phyloP scores from a whole-genome alignment of 2,797 vertebrate species.

The Microhierax caerulescens region DNA sequence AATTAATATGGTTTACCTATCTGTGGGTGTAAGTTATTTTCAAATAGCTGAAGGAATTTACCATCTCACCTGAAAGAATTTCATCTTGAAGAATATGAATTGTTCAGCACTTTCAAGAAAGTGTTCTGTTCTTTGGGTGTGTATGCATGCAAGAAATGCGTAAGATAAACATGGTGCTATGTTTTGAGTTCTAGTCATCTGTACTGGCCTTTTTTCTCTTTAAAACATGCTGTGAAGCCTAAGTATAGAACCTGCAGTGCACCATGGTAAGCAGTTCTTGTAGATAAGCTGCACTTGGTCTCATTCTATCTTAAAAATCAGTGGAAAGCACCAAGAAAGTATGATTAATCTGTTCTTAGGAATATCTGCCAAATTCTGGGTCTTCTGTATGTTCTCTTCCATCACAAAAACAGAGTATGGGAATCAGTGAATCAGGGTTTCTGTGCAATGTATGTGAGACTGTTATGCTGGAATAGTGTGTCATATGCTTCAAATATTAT shows the following conservation, averaged over 20 bases:
- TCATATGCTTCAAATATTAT: not conserved
- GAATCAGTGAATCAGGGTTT: not conserved
- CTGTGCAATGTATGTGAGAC: not conserved
- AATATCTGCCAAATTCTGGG: not conserved
- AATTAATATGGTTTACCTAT: not conserved
- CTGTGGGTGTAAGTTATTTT: not conserved
- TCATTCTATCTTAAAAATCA: not conserved
- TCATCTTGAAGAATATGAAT: not conserved
- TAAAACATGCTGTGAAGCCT: conserved; percentile 78
- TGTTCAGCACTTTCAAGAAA: not conserved
- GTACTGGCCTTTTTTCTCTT: conserved; percentile 76
- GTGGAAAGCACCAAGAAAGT: not conserved
- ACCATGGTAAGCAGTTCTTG: conserved; percentile 65
- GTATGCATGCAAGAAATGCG: not conserved
- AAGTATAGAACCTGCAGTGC: conserved; percentile 76
- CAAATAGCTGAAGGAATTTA: conserved; percentile 1
- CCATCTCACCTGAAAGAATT: not conserved
- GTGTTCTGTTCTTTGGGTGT: not conserved
- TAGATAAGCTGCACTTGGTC: not conserved
- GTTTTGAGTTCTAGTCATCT: not conserved
- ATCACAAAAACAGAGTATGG: not conserved
- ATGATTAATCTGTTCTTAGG: not conserved
- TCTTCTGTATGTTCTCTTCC: not conserved
- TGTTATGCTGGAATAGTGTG: not conserved
- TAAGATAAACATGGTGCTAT: not conserved